Conservation (phyloP, 2,113 vertebrate species). For the Pyrgilauda ruficollis region DNA sequence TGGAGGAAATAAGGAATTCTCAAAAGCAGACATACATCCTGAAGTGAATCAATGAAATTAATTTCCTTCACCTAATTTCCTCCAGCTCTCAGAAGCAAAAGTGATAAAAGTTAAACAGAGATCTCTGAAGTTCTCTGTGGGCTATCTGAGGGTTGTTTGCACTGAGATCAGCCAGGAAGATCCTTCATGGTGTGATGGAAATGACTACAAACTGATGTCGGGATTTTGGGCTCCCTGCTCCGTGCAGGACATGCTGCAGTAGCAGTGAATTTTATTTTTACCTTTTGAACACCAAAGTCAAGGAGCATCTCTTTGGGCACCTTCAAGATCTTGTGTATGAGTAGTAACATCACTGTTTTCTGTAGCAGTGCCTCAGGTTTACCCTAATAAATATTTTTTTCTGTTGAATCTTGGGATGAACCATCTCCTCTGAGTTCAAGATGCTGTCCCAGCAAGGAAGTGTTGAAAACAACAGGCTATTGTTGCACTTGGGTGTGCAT, state of each 20-base stretch:
- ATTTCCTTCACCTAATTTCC: background rate
- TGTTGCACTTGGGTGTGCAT: background rate
- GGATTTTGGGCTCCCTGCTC: background rate
- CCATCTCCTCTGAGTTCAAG: background rate
- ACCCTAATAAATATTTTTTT: background rate
- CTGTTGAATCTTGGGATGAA: background rate
- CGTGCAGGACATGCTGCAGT: accelerated
- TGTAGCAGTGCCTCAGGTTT: background rate
- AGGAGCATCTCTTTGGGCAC: background rate
- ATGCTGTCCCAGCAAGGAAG: conserved; percentile 3
- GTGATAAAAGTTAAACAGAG: background rate
- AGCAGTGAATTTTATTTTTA: background rate
- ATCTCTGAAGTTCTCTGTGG: background rate
- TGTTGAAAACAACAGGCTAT: conserved; percentile 26
- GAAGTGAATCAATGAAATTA: background rate
- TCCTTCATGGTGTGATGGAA: background rate
- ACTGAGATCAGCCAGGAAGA: background rate
- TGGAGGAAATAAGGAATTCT: background rate
- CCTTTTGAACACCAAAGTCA: background rate
- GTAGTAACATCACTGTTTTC: background rate
- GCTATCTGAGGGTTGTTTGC: background rate
- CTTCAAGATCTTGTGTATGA: background rate
- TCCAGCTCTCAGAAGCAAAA: background rate
- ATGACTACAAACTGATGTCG: accelerated
- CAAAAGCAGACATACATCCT: background rate